Conservation (phyloP, 2,113 vertebrate genomes). For the Nothoprocta perdicaria region DNA sequence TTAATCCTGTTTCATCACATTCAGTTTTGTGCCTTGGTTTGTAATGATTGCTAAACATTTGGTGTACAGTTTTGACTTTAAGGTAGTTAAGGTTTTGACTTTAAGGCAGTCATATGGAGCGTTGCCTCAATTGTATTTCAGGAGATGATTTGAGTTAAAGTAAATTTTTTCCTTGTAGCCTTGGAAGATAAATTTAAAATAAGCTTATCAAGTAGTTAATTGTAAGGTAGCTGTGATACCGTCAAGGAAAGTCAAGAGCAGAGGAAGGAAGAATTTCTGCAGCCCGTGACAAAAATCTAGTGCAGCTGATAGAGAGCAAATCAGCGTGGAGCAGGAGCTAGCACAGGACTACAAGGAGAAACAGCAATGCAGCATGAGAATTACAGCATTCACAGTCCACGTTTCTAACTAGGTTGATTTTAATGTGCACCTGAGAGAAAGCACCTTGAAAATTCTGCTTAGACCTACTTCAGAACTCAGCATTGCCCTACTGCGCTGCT, state of each 20-base stretch:
- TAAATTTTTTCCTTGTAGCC: constrained; percentile 29
- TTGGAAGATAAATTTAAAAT: constrained; percentile 50
- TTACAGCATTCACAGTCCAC: constrained; percentile 65
- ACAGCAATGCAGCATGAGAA: constrained; percentile 84
- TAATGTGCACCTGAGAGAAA: constrained; percentile 43
- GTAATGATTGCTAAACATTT: constrained; percentile 43
- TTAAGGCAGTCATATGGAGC: background rate
- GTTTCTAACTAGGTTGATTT: constrained; percentile 80
- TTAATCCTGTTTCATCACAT: constrained; percentile 73
- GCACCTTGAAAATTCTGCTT: constrained; percentile 27
- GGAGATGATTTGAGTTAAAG: constrained; percentile 9
- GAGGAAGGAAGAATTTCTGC: constrained; percentile 79
- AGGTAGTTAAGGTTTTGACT: background rate
- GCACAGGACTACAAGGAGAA: constrained; percentile 72
- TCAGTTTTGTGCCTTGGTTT: background rate
- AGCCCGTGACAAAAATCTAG: constrained; percentile 75
- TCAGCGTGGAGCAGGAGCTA: constrained; percentile 73
- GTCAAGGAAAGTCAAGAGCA: constrained; percentile 41
- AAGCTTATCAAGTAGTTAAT: constrained; percentile 52
- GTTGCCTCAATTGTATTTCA: constrained; percentile 15
- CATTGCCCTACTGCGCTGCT: background rate
- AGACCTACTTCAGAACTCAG: constrained; percentile 3
- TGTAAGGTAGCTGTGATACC: constrained; percentile 71
- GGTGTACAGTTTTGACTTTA: background rate
- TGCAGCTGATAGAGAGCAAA: constrained; percentile 79